phyloP scores from a whole-genome alignment of 2,797 vertebrate species.

The Zalophus californianus region DNA sequence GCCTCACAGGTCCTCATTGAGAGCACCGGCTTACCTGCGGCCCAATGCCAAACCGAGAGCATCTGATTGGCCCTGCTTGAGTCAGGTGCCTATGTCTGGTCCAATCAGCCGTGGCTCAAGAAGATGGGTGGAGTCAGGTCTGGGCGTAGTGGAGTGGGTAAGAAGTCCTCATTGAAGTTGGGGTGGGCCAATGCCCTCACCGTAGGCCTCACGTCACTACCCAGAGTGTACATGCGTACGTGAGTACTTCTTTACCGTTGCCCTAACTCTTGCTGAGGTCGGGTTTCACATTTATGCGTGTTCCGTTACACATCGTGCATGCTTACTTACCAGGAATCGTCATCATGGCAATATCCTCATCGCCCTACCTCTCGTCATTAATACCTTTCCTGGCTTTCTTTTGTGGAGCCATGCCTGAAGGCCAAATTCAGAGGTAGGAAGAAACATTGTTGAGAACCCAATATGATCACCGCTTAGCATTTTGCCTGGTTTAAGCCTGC shows the following conservation, averaged over 20 bases:
- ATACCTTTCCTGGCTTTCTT: slow-evolving; percentile 2
- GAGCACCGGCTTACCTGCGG: neutral
- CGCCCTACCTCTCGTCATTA: neutral
- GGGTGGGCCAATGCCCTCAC: neutral
- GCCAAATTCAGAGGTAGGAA: neutral
- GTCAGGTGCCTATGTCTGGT: neutral
- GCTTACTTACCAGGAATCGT: neutral
- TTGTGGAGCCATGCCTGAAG: neutral
- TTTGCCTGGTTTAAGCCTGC: neutral
- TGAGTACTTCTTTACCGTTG: neutral
- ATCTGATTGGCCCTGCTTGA: neutral
- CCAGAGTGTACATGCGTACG: neutral
- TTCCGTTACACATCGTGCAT: neutral
- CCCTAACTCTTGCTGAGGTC: neutral
- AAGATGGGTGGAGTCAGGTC: neutral
- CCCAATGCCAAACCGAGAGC: neutral
- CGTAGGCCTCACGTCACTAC: neutral
- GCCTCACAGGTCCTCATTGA: neutral
- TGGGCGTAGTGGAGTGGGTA: neutral
- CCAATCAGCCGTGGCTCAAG: neutral
- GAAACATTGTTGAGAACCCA: neutral
- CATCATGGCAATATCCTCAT: neutral
- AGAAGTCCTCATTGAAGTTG: neutral
- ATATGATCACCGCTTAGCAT: neutral
- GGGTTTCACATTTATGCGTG: neutral